Evolutionary conservation across 2,888 invertebrate genomes (phyloP), one percentile per base, ranked within the genome.

Genomic region (Zeuzera pyrina): DNA sequence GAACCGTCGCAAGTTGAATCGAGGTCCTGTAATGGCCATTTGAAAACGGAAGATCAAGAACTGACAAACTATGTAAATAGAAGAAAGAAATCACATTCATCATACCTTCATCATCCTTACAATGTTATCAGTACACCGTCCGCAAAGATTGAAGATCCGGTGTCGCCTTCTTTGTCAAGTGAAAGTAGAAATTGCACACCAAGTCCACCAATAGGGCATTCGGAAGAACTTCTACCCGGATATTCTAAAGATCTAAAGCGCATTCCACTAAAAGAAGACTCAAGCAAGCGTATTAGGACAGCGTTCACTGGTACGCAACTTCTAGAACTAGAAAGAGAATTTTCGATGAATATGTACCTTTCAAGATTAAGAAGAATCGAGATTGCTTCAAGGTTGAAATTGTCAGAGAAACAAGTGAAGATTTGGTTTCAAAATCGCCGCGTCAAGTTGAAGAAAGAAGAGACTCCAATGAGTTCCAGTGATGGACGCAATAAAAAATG

Each of bases 361-460:
- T 95, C 95, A 0, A 86, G 97, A 24, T 69, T 97, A 44, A 85
- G 97, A 31, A 85, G 97, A 35, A 97, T 97, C 44, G 96, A 97
- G 72, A 97, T 97, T 33, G 97, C 97, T 2, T 95, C 94, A 15
- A 89, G 92, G 43, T 71, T 97, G 38, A 88, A 92, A 30, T 74
- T 97, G 1, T 94, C 94, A 0, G 97, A 97, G 70, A 97, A 97
- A 59, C 97, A 97, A 79, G 96, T 97, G 42, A 97, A 94, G 68
- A 94, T 94, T 45, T 94, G 96, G 97, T 97, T 97, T 72, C 95
- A 97, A 66, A 97, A 97, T 68, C 87, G 96, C 3, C 86, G 96
- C 2, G 97, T 97, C 1, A 97, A 97, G 66, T 88, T 94, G 71
- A 97, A 97, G 86, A 97, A 96, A 57, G 95, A 95, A 45, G 92